Evolutionary conservation across 2,113 vertebrate genomes (phyloP), one percentile per base, ranked within the genome.

Genomic region (Crocuta crocuta): DNA sequence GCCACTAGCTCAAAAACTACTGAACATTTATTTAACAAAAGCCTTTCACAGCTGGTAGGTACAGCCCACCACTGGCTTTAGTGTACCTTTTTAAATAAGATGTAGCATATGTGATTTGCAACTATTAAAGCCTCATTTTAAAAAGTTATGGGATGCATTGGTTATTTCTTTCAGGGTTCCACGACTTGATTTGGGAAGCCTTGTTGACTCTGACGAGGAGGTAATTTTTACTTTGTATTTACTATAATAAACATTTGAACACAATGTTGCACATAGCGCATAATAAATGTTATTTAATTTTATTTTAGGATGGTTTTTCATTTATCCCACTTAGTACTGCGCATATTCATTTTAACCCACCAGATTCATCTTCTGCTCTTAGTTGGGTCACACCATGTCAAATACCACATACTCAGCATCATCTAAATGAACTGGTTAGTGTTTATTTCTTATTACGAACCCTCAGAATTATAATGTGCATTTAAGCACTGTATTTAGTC

Each of bases 121-220:
- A 4, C 92, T 71, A 31, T 79, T 78, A 78, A 94, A 79, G 23
- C 73, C n/a, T 93, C 55, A 83, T 31, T 95, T 92, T 33, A 63
- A 53, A 92, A 78, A 70, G 10, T 96, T 68, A 91, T 86, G 17
- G 65, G 26, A 43, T 95, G 2, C 10, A 71, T 81, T 63, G 17
- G 79, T 96, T 97, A 91, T 98, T 97, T 98, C 58, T 97, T 99
- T 48, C 97, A 99, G 99, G 87, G 98, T 99, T 39, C 99, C 99
- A 19, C 98, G 82, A 68, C 98, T 99, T 95, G 99, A 99, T 96
- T 98, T 99, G 85, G 92, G 97, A 85, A 99, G 93, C 31, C 98
- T 99, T 81, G 61, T 96, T 97, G 98, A 98, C 96, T 99, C 98
- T 89, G 99, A 98, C 91, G 98, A 99, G 91, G 99, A 99, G 99